Evolutionary conservation across 2,797 vertebrate species (phyloP).

Genomic region (Sebastes paucispinis): DNA sequence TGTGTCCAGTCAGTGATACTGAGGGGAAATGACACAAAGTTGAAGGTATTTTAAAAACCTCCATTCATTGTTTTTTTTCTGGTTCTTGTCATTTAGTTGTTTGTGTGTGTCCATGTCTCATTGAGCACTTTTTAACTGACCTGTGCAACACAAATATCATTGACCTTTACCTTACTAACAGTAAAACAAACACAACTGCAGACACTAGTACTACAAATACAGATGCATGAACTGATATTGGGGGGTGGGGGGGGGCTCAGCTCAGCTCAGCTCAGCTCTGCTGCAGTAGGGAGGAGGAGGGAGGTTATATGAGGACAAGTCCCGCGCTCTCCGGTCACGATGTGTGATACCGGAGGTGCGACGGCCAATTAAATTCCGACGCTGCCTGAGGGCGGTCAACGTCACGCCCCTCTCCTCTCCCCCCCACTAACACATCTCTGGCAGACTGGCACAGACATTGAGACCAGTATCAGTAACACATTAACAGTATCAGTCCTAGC

Average conservation of each 20-base stretch:
- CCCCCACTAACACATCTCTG: no score
- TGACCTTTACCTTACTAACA: neutral
- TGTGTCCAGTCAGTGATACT: no score
- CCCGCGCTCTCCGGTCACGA: neutral
- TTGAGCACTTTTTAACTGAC: neutral
- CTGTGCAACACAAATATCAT: neutral
- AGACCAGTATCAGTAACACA: neutral
- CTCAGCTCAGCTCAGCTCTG: no score
- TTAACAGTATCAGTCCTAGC: neutral
- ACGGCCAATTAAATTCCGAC: neutral
- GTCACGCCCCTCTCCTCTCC: no score
- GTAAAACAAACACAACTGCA: neutral
- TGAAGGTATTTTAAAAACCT: no score
- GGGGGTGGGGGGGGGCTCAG: no score
- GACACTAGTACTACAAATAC: neutral
- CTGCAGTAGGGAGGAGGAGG: neutral
- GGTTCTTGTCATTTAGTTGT: neutral
- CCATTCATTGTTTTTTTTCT: no score
- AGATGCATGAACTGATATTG: no score
- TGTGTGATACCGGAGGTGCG: neutral
- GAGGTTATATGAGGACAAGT: neutral
- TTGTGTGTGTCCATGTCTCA: neutral
- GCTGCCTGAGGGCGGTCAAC: neutral
- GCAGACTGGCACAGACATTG: neutral
- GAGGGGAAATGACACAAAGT: no score